Percentiles rank a stretch among this genome's conserved stretches.
phyloP scores from a whole-genome alignment of 1,140 invertebrate genomes.

The Euborellia annulipes region DNA sequence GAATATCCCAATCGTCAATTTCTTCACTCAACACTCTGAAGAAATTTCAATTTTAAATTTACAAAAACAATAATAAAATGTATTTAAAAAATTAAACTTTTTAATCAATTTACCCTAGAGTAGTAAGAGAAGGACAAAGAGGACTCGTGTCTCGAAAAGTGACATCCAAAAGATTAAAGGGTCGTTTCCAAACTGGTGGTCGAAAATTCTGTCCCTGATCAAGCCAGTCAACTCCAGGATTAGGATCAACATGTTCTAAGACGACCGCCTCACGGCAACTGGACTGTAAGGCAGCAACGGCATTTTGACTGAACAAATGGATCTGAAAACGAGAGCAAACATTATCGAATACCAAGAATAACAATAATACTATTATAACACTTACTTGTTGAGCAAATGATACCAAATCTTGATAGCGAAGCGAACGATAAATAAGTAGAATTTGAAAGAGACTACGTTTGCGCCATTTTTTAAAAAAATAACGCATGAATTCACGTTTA shows the following conservation, averaged over 20 bases:
- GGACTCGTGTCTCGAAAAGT: slow-evolving; percentile 55
- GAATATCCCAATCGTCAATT: slow-evolving; percentile 57
- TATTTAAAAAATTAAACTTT: too few species aligned
- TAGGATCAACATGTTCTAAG: slow-evolving; percentile 40
- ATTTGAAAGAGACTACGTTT: slow-evolving; percentile 66
- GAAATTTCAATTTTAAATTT: too few species aligned
- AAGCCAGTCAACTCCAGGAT: slow-evolving; percentile 31
- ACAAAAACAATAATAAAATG: too few species aligned
- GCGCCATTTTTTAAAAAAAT: slow-evolving; percentile 61
- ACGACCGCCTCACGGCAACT: slow-evolving; percentile 39
- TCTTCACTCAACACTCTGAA: slow-evolving; percentile 41
- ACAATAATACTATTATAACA: slow-evolving; percentile 1
- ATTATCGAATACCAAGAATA: slow-evolving; percentile 1
- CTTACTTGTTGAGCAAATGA: slow-evolving; percentile 67
- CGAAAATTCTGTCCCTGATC: slow-evolving; percentile 42
- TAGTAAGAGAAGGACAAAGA: slow-evolving; percentile 31
- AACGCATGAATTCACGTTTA: slow-evolving; percentile 50
- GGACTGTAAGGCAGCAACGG: slow-evolving; percentile 38
- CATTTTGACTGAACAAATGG: slow-evolving; percentile 67
- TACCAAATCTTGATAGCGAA: slow-evolving; percentile 60
- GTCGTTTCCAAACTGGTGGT: slow-evolving; percentile 53
- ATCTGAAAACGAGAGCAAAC: slow-evolving; percentile 34
- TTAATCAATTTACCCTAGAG: too few species aligned
- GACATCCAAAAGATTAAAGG: slow-evolving; percentile 54
- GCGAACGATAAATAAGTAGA: slow-evolving; percentile 59